Evolutionary conservation across 1,140 invertebrate species (phyloP).

Genomic region (Anastatus disparis): DNA sequence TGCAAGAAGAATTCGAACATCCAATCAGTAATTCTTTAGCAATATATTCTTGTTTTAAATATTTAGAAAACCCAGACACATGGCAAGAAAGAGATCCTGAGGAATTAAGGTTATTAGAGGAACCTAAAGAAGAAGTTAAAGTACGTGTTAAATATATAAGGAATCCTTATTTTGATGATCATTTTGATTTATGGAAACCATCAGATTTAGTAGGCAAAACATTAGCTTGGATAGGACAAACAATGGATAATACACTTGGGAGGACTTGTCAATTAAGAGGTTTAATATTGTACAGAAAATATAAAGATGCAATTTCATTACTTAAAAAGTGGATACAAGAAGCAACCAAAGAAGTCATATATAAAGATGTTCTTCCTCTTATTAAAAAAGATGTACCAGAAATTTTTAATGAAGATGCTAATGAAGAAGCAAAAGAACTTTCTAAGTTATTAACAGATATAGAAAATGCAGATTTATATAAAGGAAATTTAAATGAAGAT

Average conservation of each 20-base stretch:
- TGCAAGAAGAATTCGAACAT: slow-evolving; percentile 88
- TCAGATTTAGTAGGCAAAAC: slow-evolving; percentile 82
- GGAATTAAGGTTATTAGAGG: slow-evolving; percentile 54
- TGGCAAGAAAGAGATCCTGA: slow-evolving; percentile 66
- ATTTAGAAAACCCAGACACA: slow-evolving; percentile 70
- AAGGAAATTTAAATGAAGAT: slow-evolving; percentile 59
- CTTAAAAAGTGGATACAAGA: slow-evolving; percentile 57
- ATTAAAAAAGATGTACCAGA: slow-evolving; percentile 53
- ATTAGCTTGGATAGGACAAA: slow-evolving; percentile 71
- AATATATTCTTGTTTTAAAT: slow-evolving; percentile 81
- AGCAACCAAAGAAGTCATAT: slow-evolving; percentile 54
- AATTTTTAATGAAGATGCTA: slow-evolving; percentile 55
- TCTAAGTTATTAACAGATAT: not conserved
- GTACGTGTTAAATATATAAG: slow-evolving; percentile 81
- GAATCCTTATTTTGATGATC: slow-evolving; percentile 86
- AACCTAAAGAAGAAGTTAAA: slow-evolving; percentile 75
- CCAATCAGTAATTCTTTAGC: slow-evolving; percentile 76
- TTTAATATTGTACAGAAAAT: slow-evolving; percentile 75
- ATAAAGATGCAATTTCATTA: slow-evolving; percentile 67
- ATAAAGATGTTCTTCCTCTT: slow-evolving; percentile 62
- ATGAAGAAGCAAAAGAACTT: slow-evolving; percentile 11
- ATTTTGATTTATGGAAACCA: slow-evolving; percentile 83
- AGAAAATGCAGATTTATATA: slow-evolving; percentile 36
- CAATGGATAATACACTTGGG: slow-evolving; percentile 67
- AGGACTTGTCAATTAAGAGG: slow-evolving; percentile 78